phyloP scores from a whole-genome alignment of 2,113 vertebrate genomes.

The Lepisosteus oculatus region DNA sequence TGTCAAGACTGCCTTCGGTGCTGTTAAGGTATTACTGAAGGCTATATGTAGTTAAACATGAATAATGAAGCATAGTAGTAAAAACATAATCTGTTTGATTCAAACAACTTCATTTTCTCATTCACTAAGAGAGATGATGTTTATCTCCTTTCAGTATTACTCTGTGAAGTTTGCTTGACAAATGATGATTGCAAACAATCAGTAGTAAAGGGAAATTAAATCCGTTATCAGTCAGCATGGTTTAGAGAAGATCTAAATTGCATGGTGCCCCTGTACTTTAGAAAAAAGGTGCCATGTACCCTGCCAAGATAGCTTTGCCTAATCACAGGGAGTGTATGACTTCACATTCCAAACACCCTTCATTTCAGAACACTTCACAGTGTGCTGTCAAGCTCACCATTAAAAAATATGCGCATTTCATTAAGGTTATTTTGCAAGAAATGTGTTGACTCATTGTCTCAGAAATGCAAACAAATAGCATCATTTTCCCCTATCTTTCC shows the following conservation, averaged over 20 bases:
- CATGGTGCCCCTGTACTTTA: too few relatives aligned
- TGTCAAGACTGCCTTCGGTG: slow-evolving; percentile 6
- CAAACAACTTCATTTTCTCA: slow-evolving; percentile 32
- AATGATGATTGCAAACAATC: too few relatives aligned
- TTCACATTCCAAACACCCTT: neutral
- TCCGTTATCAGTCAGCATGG: too few relatives aligned
- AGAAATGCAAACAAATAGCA: slow-evolving; percentile 69
- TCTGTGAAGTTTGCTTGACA: too few relatives aligned
- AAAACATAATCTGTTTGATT: slow-evolving; percentile 44
- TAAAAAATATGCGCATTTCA: slow-evolving; percentile 43
- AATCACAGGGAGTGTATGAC: neutral
- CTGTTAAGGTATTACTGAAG: slow-evolving; percentile 12
- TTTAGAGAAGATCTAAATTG: too few relatives aligned
- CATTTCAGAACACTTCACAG: neutral
- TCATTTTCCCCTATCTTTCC: slow-evolving; percentile 39
- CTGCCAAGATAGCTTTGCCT: neutral
- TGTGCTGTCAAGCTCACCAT: neutral
- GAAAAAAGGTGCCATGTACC: too few relatives aligned
- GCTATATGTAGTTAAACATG: slow-evolving; percentile 50
- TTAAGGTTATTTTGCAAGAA: slow-evolving; percentile 48
- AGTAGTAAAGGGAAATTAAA: too few relatives aligned
- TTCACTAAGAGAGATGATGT: too few relatives aligned
- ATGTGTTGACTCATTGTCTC: slow-evolving; percentile 63
- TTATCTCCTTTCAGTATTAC: too few relatives aligned
- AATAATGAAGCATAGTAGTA: slow-evolving; percentile 56